A percentile compares a stretch with the other conserved stretches of the same genome.
Evolutionary conservation across 2,797 vertebrate genomes (phyloP).

Genomic region (Hozukius guyotensis): DNA sequence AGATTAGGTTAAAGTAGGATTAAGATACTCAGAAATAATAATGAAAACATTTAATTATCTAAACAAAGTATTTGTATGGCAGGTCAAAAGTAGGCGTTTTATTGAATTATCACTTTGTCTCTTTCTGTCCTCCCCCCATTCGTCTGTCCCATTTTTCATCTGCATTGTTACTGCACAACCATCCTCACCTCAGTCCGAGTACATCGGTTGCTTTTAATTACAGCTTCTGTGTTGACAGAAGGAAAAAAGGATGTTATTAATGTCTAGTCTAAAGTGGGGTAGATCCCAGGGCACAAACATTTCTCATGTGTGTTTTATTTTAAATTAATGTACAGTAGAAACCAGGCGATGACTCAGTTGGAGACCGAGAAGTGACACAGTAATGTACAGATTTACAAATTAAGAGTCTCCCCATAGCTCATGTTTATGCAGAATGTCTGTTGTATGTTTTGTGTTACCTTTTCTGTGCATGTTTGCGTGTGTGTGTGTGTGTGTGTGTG

Average conservation of each 20-base stretch:
- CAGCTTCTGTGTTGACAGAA: conserved; percentile 59
- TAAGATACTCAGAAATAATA: background rate
- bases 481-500: background rate
- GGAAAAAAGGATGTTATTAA: conserved; percentile 57
- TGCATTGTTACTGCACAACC: conserved; percentile 30
- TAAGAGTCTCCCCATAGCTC: background rate
- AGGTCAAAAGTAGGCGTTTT: conserved; percentile 4
- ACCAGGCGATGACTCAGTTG: background rate
- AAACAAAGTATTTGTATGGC: background rate
- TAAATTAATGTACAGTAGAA: conserved; percentile 42
- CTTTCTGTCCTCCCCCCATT: conserved; percentile 19
- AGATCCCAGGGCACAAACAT: conserved; percentile 55
- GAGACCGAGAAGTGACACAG: conserved; percentile 10
- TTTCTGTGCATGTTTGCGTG: background rate
- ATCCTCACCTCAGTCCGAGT: conserved; percentile 31
- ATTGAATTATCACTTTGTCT: conserved; percentile 23
- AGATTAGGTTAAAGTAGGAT: conserved; percentile 5
- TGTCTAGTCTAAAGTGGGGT: conserved; percentile 58
- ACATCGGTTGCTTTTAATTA: conserved; percentile 60
- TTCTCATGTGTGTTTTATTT: conserved; percentile 2
- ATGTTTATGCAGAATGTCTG: background rate
- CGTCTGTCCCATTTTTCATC: conserved; percentile 40
- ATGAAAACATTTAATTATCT: background rate
- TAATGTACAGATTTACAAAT: conserved; percentile 11
- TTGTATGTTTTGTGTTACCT: background rate